Base-by-base conservation (phyloP, 1,140 invertebrate species). In the Drosophila parabipectinata region DNA sequence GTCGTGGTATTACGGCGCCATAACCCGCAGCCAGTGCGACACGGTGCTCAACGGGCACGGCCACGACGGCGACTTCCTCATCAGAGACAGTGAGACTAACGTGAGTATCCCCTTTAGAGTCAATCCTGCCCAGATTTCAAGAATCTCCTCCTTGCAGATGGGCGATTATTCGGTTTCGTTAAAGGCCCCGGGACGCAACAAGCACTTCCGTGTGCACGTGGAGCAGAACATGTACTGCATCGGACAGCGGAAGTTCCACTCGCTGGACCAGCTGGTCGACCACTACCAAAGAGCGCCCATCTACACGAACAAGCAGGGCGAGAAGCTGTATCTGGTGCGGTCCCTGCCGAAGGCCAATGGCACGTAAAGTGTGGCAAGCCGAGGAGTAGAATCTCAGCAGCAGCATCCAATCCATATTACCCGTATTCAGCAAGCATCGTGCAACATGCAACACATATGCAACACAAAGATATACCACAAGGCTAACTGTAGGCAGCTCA, bases 281-380 rank as follows among this genome's bases (percentile, higher is more conserved):
- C 98, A 99, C 93, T 99, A 99, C 93, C 98, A 98, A 93, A 96
- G 97, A 91, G 98, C 98, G 73, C 99, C 99, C 50, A 99, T 99
- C 89, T 99, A 99, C 92, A 99, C 97, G 68, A 98, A 98, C 93
- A 98, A 98, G 92, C 96, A 97, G 93, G 97, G 97, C 79, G 97
- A 98, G 93, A 98, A 98, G 93, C 93, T 98, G 18, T 98, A 98
- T 92, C 94, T 98, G 67, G 97, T 98, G 84, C 95, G 97, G 79
- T 95, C 97, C 60, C 93, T 98, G 91, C 97, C 96, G 34, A 95
- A 95, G 92, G 94, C 95, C 77, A 94, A 93, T 78, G 90, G 92
- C 57, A 92, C 91, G 82, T 91, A 92, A 92, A 66, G 73, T 39
- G 58, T 37, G 10, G 9, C 18, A 21, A 24, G 14, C 18, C 24